Evolutionary conservation across 37 sponge, comb jelly and placozoan species (phyloP).

Genomic region (Theonella swinhoei): DNA sequence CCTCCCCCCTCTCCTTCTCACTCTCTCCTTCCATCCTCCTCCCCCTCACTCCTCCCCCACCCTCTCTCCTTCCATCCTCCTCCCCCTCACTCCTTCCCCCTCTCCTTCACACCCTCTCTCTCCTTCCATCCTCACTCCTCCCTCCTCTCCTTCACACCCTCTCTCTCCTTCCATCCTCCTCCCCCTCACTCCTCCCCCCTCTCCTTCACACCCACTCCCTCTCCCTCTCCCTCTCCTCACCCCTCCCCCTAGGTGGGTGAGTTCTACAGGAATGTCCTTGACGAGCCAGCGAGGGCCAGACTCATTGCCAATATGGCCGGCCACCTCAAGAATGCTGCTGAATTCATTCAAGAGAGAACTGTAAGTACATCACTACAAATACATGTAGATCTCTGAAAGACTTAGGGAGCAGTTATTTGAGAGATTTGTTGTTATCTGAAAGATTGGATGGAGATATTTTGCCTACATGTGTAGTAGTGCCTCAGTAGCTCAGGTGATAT

Average conservation of each 20-base stretch:
- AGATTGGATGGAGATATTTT: not conserved
- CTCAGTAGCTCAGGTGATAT: not conserved
- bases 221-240: not conserved
- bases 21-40: too few species aligned
- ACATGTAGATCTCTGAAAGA: not conserved
- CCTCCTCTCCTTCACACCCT: too few species aligned
- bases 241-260: conserved; percentile 36
- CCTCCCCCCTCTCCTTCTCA: too few species aligned
- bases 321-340: conserved; percentile 77
- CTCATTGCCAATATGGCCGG: conserved; percentile 84
- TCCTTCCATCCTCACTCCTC: too few species aligned
- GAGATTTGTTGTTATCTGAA: not conserved
- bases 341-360: conserved; percentile 84
- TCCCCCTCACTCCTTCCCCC: too few species aligned
- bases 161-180: conserved; percentile 6
- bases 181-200: not conserved
- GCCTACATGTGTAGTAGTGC: not conserved
- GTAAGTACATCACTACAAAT: conserved; percentile 31
- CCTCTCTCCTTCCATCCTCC: too few species aligned
- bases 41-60: too few species aligned
- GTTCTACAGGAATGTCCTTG: conserved; percentile 77
- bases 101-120: too few species aligned
- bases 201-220: not conserved
- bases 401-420: too few species aligned
- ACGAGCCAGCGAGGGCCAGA: conserved; percentile 58